Evolutionary conservation across 2,888 invertebrate genomes (phyloP).

Genomic region (Cheilosia pagana): DNA sequence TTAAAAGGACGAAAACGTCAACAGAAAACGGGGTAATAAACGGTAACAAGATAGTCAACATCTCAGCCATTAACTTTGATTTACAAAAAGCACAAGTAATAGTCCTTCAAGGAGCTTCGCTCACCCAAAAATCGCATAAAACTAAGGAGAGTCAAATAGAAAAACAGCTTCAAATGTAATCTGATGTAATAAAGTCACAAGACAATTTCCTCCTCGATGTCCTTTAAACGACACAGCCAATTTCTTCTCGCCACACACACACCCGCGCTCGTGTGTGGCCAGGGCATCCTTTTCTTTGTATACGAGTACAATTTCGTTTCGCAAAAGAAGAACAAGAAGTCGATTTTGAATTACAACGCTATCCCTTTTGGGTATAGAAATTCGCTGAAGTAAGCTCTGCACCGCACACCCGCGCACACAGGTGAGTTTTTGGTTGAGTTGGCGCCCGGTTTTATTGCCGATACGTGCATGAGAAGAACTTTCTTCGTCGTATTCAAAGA

Average conservation of each 20-base stretch:
- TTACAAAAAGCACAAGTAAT: conserved; percentile 53
- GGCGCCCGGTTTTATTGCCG: conserved; percentile 68
- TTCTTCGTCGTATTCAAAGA: conserved; percentile 25
- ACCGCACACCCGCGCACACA: conserved; percentile 16
- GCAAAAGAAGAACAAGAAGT: conserved; percentile 29
- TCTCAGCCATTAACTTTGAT: conserved; percentile 72
- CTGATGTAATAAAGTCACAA: conserved; percentile 72
- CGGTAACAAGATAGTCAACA: conserved; percentile 73
- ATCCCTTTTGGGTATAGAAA: conserved; percentile 48
- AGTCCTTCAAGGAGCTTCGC: conserved; percentile 56
- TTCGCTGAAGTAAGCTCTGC: conserved; percentile 60
- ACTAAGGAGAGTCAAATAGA: conserved; percentile 15
- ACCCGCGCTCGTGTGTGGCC: neutral
- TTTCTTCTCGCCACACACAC: neutral
- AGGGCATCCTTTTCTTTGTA: neutral
- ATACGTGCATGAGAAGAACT: conserved; percentile 63
- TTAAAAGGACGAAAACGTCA: conserved; percentile 49
- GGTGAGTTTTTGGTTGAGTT: conserved; percentile 51
- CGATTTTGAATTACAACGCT: conserved; percentile 66
- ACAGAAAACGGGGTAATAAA: conserved; percentile 69
- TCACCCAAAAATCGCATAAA: conserved; percentile 69
- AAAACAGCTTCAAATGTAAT: conserved; percentile 49
- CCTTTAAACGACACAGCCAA: conserved; percentile 43
- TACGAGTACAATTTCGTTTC: neutral
- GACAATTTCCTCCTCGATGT: conserved; percentile 57